Percentiles rank a stretch among this genome's conserved stretches.
phyloP scores from a whole-genome alignment of 2,888 invertebrate genomes.

The Tethea ocularis region DNA sequence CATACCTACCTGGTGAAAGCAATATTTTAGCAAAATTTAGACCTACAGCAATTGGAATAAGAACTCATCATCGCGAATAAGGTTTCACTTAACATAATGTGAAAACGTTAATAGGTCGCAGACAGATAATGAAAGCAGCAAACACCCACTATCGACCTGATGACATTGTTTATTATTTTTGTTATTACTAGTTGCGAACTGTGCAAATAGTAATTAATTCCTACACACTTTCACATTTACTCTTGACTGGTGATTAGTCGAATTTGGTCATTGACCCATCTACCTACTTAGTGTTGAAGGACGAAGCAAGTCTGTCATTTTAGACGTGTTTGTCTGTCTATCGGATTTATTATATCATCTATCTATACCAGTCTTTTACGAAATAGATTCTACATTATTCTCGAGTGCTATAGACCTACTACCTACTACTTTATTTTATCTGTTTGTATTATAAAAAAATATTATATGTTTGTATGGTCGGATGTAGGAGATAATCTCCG shows the following conservation, averaged over 20 bases:
- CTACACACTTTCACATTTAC: slow-evolving; percentile 71
- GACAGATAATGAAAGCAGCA: slow-evolving; percentile 32
- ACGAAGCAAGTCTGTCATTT: slow-evolving; percentile 32
- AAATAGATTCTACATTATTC: background rate
- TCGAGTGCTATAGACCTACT: too few relatives aligned
- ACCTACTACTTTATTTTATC: too few relatives aligned
- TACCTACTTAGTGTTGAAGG: slow-evolving; percentile 62
- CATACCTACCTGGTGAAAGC: background rate
- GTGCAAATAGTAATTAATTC: slow-evolving; percentile 71
- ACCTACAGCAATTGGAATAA: background rate
- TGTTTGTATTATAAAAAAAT: too few relatives aligned
- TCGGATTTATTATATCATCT: background rate
- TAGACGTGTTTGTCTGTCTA: background rate
- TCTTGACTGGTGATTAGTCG: slow-evolving; percentile 38
- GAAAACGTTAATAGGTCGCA: slow-evolving; percentile 19
- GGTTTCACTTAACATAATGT: background rate
- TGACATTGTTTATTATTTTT: slow-evolving; percentile 73
- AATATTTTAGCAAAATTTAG: background rate
- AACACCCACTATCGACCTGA: slow-evolving; percentile 60
- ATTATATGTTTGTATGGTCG: too few relatives aligned
- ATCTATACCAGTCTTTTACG: background rate
- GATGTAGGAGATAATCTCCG: too few relatives aligned
- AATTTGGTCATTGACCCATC: slow-evolving; percentile 62
- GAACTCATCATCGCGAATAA: background rate
- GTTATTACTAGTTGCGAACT: slow-evolving; percentile 55